A percentile compares a stretch with the other conserved stretches of the same genome.
phyloP scores from a whole-genome alignment of 2,797 vertebrate genomes.

The Staurois parvus region DNA sequence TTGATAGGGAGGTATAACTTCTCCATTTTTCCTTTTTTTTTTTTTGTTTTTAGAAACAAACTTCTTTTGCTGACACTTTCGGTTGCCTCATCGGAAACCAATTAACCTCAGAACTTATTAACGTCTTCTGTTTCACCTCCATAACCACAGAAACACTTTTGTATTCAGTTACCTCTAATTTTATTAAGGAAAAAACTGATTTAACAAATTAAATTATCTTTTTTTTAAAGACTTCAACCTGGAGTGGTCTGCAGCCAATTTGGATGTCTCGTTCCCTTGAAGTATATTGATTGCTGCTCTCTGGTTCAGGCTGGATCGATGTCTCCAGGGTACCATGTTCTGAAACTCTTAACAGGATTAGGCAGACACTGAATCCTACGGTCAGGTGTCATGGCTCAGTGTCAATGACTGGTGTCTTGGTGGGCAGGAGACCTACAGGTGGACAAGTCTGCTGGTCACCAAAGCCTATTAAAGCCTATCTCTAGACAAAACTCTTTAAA shows the following conservation, averaged over 20 bases:
- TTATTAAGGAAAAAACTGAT: background rate
- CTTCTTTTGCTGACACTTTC: no score
- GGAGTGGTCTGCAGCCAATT: background rate
- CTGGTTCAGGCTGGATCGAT: background rate
- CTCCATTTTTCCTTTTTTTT: no score
- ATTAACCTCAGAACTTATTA: background rate
- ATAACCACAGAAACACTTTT: background rate
- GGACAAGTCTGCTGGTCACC: no score
- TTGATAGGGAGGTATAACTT: no score
- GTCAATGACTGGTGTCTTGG: no score
- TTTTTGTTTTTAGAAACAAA: no score
- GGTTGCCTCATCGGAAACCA: background rate
- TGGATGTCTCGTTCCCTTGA: background rate
- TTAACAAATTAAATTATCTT: background rate
- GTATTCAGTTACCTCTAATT: conserved; percentile 9
- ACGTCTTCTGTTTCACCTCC: background rate
- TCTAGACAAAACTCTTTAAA: no score
- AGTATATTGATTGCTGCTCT: conserved; percentile 10
- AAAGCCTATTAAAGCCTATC: no score
- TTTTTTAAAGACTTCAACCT: background rate
- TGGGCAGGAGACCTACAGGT: no score
- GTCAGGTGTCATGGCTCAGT: background rate
- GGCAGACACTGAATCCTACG: conserved; percentile 6
- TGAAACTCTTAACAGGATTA: background rate
- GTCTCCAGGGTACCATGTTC: background rate